These are phyloP conservation scores for Coenonympha arcania DNA, from an alignment of 2,888 invertebrate species.

Conservation along the genomic window DNA sequence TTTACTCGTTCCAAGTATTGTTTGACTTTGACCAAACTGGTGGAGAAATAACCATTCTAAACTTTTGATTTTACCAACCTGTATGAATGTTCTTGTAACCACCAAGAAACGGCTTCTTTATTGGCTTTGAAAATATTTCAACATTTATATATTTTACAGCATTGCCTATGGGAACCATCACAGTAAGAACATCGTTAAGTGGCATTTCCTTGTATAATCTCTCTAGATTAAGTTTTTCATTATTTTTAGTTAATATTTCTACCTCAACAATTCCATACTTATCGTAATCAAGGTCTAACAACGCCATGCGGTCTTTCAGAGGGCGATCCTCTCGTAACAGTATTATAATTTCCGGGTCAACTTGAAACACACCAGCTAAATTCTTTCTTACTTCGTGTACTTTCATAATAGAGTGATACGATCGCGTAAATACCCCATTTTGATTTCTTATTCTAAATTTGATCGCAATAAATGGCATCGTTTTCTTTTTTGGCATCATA, in stretches of 20 bases:
- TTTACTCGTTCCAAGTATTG: not conserved
- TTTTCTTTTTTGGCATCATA: slow-evolving; percentile 55
- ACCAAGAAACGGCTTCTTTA: slow-evolving; percentile 84
- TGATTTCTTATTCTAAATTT: slow-evolving; percentile 63
- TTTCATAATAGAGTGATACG: slow-evolving; percentile 68
- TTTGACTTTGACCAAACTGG: not conserved
- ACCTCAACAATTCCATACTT: slow-evolving; percentile 66
- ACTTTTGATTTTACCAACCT: slow-evolving; percentile 45
- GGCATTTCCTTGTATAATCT: slow-evolving; percentile 63
- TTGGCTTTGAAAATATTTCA: slow-evolving; percentile 64
- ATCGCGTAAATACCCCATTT: slow-evolving; percentile 64
- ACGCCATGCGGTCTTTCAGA: slow-evolving; percentile 57
- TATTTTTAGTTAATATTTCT: slow-evolving; percentile 59
- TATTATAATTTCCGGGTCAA: slow-evolving; percentile 64
- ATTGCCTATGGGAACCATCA: slow-evolving; percentile 57
- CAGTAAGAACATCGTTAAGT: slow-evolving; percentile 60
- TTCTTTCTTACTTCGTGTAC: slow-evolving; percentile 76
- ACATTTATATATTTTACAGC: slow-evolving; percentile 61
- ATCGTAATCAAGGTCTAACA: slow-evolving; percentile 64
- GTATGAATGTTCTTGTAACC: slow-evolving; percentile 84
- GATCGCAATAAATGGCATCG: slow-evolving; percentile 63
- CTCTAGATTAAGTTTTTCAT: slow-evolving; percentile 53
- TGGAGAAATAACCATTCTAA: not conserved
- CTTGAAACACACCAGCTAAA: slow-evolving; percentile 73
- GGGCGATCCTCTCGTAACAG: slow-evolving; percentile 62